Percentiles rank a stretch among this genome's conserved stretches.
Conservation (phyloP, 2,888 invertebrate species). For the Hartigia nigra region DNA sequence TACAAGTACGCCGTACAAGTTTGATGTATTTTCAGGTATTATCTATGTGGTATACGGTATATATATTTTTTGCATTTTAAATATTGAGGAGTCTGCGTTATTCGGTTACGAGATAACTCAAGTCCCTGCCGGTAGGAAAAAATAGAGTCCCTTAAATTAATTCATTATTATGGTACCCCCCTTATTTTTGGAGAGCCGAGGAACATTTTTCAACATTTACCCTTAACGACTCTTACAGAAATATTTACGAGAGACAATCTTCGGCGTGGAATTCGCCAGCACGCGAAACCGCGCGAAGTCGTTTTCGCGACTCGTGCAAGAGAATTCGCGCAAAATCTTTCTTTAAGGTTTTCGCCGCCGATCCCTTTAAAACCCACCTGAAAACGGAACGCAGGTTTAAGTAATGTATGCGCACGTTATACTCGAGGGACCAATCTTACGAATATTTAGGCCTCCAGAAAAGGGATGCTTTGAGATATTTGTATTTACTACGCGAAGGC, state of each 20-base stretch:
- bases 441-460: not conserved
- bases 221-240: not conserved
- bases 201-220: constrained; percentile 5
- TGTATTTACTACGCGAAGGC: not conserved
- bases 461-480: not conserved
- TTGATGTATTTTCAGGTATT: not conserved
- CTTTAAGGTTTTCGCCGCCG: not conserved
- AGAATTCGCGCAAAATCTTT: not conserved
- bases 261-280: not conserved
- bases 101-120: not conserved
- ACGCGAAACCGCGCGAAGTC: not conserved
- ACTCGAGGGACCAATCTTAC: not conserved
- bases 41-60: not conserved
- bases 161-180: not conserved
- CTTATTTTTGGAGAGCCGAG: not conserved
- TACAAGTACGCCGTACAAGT: not conserved
- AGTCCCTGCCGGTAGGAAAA: not conserved
- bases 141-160: constrained; percentile 3
- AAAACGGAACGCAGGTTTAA: not conserved
- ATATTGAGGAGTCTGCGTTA: not conserved
- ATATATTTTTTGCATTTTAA: not conserved
- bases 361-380: not conserved
- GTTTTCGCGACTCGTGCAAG: not conserved
- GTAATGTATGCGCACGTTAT: not conserved
- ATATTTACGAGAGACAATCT: not conserved